Base-by-base conservation (phyloP, 2,888 invertebrate genomes). In the Lithophane leautieri region DNA sequence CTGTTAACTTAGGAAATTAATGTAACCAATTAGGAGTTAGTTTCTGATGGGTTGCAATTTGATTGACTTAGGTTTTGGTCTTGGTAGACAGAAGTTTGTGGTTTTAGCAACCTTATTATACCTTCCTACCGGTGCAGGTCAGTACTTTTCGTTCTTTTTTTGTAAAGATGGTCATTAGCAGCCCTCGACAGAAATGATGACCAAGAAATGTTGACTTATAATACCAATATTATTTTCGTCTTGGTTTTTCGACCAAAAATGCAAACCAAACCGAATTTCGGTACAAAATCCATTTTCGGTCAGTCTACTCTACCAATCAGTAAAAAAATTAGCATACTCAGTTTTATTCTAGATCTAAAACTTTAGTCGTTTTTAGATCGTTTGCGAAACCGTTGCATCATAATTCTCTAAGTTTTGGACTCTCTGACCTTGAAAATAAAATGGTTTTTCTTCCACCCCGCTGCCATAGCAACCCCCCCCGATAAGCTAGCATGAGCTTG, bases 401-500 rank as follows among this genome's bases (percentile, higher is more conserved):
- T 4, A 12, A 0, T 56, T 56, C 14, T 14, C 3, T 16, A 34
- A 11, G n/a, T 16, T n/a, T 11, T 34, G 6, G 11, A 50, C 12
- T 58, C 19, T n/a, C 22, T 16, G 22, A 34, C 47, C 12, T 34
- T 65, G 50, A 67, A 28, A 67, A 44, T 1, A 0, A 16, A n/a
- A 25, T 19, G 4, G 7, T 6, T 19, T 42, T 56, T 25, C 8
- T 47, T 54, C 12, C 9, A 50, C 50, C 16, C 58, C 91, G 89
- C 92, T 82, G 0, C 9, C 70, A 87, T 22, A 89, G 56, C 40
- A 50, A 54, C 91, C 91, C 73, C 78, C 80, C 86, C 82, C 58
- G 60, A 74, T 78, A 82, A 81, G 78, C 86, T 88, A 89, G 91
- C 92, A 90, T 91, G 91, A 90, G 90, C 90, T 91, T 90, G 84